Conservation (phyloP, 2,113 vertebrate genomes). For the Pelmatolapia mariae region DNA sequence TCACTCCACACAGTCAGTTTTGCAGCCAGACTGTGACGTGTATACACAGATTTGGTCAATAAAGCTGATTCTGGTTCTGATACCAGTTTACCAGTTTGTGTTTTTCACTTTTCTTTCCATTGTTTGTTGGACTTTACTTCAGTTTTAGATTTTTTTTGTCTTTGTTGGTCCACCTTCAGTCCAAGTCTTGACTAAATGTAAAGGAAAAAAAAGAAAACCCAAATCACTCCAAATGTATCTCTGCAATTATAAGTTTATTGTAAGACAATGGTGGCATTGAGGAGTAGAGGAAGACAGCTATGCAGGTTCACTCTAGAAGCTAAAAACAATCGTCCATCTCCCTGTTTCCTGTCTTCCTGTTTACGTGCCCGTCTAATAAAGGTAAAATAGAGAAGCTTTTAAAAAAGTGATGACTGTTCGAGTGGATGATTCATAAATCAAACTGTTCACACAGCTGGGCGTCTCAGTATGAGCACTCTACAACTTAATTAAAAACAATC, state of each 20-base stretch:
- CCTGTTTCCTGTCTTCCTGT: background rate
- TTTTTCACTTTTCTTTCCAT: background rate
- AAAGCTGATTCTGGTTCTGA: background rate
- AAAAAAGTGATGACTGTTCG: background rate
- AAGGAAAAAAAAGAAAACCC: background rate
- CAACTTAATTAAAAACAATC: background rate
- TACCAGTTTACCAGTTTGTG: background rate
- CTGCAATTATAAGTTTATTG: background rate
- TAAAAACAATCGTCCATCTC: fast-evolving
- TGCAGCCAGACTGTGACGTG: background rate
- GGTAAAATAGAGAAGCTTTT: background rate
- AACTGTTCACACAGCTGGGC: background rate
- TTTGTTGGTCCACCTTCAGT: background rate
- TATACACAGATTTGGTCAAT: background rate
- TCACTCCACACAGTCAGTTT: background rate
- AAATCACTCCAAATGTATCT: background rate
- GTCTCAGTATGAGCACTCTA: background rate
- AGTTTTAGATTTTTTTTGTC: background rate
- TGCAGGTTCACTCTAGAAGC: background rate
- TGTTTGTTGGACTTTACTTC: background rate
- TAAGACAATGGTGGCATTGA: background rate
- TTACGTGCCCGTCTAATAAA: fast-evolving
- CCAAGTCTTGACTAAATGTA: background rate
- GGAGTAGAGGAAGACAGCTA: background rate
- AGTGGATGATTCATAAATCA: background rate